Percentiles rank a stretch among this genome's conserved stretches.
Conservation (phyloP, 2,797 vertebrate species). For the Molossus alvarezi region DNA sequence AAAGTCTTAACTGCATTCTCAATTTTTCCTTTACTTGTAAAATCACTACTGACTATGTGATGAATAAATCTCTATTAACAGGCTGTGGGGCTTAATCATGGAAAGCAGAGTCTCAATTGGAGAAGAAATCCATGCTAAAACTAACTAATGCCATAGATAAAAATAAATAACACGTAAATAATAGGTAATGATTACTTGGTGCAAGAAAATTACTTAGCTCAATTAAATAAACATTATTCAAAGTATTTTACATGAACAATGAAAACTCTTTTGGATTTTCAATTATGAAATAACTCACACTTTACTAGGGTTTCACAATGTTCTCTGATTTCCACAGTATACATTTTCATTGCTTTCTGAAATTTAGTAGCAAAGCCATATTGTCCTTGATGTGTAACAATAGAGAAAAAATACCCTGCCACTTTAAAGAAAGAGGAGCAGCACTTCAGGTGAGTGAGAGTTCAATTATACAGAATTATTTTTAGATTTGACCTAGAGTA, state of each 20-base stretch:
- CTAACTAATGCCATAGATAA: neutral
- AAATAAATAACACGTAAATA: constrained; percentile 6
- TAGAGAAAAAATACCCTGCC: neutral
- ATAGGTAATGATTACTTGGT: neutral
- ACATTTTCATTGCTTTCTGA: constrained; percentile 4
- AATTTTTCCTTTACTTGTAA: neutral
- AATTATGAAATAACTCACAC: neutral
- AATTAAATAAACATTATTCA: neutral
- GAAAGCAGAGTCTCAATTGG: neutral
- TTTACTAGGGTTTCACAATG: neutral
- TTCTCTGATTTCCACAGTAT: neutral
- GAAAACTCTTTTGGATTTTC: neutral
- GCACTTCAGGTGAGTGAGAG: neutral
- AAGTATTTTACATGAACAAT: neutral
- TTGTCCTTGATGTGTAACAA: neutral
- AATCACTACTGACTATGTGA: constrained; percentile 12
- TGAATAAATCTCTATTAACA: constrained; percentile 24
- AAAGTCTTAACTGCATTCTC: neutral
- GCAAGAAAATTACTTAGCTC: neutral
- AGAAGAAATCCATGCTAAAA: neutral
- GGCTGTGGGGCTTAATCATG: neutral
- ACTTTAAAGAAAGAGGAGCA: neutral
- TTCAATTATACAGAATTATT: constrained; percentile 61
- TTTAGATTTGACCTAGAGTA: constrained; percentile 60
- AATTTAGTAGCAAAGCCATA: neutral